Conservation (phyloP, 2,113 vertebrate genomes). For the Furnarius figulus region DNA sequence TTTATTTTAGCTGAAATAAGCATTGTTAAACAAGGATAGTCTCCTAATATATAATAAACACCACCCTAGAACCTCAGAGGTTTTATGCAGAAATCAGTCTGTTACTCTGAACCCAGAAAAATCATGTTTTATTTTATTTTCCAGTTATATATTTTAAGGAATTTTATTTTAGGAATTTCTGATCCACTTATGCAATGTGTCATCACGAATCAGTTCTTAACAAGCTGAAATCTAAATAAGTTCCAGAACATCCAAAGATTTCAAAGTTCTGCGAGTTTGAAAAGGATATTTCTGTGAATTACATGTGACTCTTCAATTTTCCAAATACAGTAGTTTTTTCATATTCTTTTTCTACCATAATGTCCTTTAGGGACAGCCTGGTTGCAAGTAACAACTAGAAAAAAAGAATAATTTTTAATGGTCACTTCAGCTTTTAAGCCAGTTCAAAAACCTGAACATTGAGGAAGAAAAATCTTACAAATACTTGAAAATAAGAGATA, state of each 20-base stretch:
- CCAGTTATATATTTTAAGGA: not conserved
- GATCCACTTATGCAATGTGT: not conserved
- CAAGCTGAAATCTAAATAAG: not conserved
- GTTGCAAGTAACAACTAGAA: not conserved
- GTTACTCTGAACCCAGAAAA: not conserved
- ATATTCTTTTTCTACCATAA: not conserved
- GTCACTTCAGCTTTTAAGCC: not conserved
- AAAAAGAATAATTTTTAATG: not conserved
- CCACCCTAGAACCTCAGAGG: fast-evolving
- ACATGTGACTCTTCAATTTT: not conserved
- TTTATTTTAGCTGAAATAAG: not conserved
- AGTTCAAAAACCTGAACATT: not conserved
- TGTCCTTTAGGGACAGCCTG: not conserved
- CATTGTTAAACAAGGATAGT: not conserved
- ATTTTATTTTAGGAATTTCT: not conserved
- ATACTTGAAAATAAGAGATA: not conserved
- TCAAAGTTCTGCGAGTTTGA: not conserved
- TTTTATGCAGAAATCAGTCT: not conserved
- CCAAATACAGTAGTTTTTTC: not conserved
- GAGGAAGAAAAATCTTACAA: not conserved
- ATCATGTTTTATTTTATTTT: not conserved
- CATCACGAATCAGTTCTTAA: not conserved
- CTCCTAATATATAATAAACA: not conserved
- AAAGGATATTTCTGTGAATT: not conserved
- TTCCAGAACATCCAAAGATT: not conserved